Conservation (phyloP, 2,797 vertebrate genomes). For the Enteromius fasciolatus region DNA sequence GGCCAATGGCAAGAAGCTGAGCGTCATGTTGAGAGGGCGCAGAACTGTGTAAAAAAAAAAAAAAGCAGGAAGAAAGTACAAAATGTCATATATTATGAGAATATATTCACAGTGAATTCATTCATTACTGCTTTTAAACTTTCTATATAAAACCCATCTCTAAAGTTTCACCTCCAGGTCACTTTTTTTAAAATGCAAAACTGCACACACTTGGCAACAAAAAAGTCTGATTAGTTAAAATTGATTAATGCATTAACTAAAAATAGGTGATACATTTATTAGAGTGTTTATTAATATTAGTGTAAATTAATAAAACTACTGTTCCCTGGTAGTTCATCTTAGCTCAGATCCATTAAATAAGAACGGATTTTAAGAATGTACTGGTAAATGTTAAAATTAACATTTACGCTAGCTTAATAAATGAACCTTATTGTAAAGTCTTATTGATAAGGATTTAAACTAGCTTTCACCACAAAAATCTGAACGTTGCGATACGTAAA, state of each 20-base stretch:
- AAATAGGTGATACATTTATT: not conserved
- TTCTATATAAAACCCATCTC: not conserved
- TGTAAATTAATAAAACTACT: not conserved
- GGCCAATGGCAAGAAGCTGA: constrained; percentile 67
- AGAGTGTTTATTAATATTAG: not conserved
- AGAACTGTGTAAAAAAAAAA: constrained; percentile 61
- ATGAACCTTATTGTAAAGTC: not conserved
- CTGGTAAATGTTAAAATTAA: not conserved
- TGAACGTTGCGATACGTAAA: not conserved
- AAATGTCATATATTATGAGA: not conserved
- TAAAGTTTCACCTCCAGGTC: not conserved
- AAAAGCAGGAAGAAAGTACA: not conserved
- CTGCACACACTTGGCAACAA: not conserved
- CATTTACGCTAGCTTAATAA: not conserved
- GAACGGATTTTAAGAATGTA: not conserved
- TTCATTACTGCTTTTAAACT: not conserved
- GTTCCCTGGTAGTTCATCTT: not conserved
- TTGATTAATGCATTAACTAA: not conserved
- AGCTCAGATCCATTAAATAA: not conserved
- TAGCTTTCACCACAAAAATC: not conserved
- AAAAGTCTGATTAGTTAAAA: not conserved
- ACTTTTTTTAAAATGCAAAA: not conserved
- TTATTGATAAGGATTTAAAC: not conserved
- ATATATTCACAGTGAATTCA: not conserved
- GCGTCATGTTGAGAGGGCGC: constrained; percentile 67